phyloP scores from a whole-genome alignment of 1,140 invertebrate genomes.

The Fragariocoptes setiger region DNA sequence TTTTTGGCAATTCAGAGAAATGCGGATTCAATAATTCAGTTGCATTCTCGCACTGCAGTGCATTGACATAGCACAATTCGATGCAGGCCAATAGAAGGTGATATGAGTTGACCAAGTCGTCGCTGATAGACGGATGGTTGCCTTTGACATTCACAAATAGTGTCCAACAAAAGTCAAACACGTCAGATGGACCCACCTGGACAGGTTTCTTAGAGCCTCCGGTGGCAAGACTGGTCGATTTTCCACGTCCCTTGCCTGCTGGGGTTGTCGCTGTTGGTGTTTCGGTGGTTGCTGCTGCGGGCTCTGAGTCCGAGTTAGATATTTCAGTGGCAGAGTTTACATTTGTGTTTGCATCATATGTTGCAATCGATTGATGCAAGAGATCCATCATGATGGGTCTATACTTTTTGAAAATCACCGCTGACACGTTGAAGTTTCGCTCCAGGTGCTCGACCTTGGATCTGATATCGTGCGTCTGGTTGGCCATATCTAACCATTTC shows the following conservation, averaged over 20 bases:
- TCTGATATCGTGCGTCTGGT: slow-evolving; percentile 45
- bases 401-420: slow-evolving; percentile 72
- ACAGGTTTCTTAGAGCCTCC: too few species aligned
- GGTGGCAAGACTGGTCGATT: too few species aligned
- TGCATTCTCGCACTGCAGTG: slow-evolving; percentile 32
- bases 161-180: slow-evolving; percentile 78
- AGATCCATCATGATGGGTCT: slow-evolving; percentile 52
- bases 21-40: slow-evolving; percentile 50
- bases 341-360: slow-evolving; percentile 17
- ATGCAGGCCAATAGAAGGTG: slow-evolving; percentile 60
- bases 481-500: slow-evolving; percentile 79
- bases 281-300: background rate
- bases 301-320: too few species aligned
- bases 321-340: slow-evolving; percentile 25
- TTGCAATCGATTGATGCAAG: slow-evolving; percentile 27
- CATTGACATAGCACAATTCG: slow-evolving; percentile 63
- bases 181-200: slow-evolving; percentile 36
- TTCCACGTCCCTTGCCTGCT: too few species aligned
- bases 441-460: slow-evolving; percentile 54
- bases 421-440: slow-evolving; percentile 71
- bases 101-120: slow-evolving; percentile 76
- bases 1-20: slow-evolving; percentile 38
- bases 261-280: background rate
- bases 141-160: slow-evolving; percentile 67
- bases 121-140: slow-evolving; percentile 31